Percentiles rank a stretch among this genome's conserved stretches.
Conservation (phyloP, 2,888 invertebrate species). For the Diarsia dahlii region DNA sequence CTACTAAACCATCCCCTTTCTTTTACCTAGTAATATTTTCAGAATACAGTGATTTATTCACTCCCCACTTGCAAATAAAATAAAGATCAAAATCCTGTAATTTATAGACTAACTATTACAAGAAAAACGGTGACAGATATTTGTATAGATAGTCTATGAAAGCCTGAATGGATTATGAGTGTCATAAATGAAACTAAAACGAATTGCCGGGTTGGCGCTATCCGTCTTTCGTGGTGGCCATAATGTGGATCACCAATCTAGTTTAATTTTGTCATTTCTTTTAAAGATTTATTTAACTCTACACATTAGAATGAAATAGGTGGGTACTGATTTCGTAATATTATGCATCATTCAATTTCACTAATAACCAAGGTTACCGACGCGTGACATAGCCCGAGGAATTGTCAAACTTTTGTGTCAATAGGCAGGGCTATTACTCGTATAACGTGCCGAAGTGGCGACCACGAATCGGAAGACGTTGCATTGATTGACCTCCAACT, state of each 20-base stretch:
- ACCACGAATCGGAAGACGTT: too few species aligned
- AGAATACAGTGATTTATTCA: not conserved
- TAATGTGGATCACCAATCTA: slow-evolving; percentile 66
- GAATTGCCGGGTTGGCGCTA: slow-evolving; percentile 80
- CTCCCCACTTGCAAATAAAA: not conserved
- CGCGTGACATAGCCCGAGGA: too few species aligned
- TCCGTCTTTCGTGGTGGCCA: slow-evolving; percentile 76
- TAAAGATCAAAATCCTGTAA: slow-evolving; percentile 35
- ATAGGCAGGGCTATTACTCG: too few species aligned
- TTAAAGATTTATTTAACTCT: not conserved
- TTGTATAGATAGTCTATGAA: slow-evolving; percentile 66
- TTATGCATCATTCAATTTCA: too few species aligned
- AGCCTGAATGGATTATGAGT: slow-evolving; percentile 83
- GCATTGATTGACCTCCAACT: too few species aligned
- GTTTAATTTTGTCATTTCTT: not conserved
- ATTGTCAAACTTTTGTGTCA: too few species aligned
- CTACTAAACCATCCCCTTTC: not conserved
- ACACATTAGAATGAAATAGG: not conserved
- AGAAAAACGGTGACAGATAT: slow-evolving; percentile 55
- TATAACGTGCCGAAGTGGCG: too few species aligned
- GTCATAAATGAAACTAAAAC: slow-evolving; percentile 84
- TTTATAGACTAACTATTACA: slow-evolving; percentile 33
- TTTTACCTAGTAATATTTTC: not conserved
- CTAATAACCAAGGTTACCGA: too few species aligned
- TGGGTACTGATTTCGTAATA: too few species aligned